A percentile compares a stretch with the other conserved stretches of the same genome.
These are phyloP conservation scores for Drosophila eohydei DNA, from an alignment of 2,888 invertebrate genomes.

Conservation along the genomic window DNA sequence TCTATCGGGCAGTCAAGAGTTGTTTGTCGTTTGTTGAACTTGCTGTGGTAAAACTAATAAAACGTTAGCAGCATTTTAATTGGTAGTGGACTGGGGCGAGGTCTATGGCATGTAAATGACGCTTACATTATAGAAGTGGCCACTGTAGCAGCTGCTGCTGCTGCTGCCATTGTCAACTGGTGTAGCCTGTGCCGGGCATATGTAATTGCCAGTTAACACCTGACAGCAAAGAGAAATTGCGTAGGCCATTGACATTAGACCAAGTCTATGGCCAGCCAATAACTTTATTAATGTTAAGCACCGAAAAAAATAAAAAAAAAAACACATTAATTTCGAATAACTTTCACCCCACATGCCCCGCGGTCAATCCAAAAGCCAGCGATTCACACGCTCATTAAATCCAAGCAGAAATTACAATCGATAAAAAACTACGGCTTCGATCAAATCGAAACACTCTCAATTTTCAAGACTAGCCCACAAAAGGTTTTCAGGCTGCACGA, in stretches of 20 bases:
- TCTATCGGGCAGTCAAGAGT: conserved; percentile 38
- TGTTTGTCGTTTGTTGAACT: conserved; percentile 72
- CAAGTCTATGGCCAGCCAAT: conserved; percentile 41
- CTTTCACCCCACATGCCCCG: conserved; percentile 67
- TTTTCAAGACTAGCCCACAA: conserved; percentile 41
- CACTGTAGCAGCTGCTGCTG: conserved; percentile 15
- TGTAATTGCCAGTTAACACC: conserved; percentile 72
- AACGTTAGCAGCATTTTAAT: conserved; percentile 71
- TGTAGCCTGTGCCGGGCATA: conserved; percentile 69
- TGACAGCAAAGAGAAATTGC: conserved; percentile 73
- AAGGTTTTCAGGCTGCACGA: conserved; percentile 26
- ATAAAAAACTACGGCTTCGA: conserved; percentile 35
- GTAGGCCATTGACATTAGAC: conserved; percentile 71
- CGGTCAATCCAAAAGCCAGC: conserved; percentile 38
- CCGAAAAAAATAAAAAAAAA: conserved; percentile 18
- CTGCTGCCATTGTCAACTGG: conserved; percentile 30
- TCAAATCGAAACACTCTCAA: conserved; percentile 73
- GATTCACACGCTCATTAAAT: conserved; percentile 76
- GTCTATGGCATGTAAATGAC: conserved; percentile 76
- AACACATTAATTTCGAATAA: conserved; percentile 31
- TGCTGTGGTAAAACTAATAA: conserved; percentile 36
- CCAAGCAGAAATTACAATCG: conserved; percentile 46
- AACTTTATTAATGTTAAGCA: conserved; percentile 48
- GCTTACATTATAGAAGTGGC: conserved; percentile 45
- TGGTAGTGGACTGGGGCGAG: conserved; percentile 65